Evolutionary conservation across 2,888 invertebrate species (phyloP).

Genomic region (Tachystola acroxantha): DNA sequence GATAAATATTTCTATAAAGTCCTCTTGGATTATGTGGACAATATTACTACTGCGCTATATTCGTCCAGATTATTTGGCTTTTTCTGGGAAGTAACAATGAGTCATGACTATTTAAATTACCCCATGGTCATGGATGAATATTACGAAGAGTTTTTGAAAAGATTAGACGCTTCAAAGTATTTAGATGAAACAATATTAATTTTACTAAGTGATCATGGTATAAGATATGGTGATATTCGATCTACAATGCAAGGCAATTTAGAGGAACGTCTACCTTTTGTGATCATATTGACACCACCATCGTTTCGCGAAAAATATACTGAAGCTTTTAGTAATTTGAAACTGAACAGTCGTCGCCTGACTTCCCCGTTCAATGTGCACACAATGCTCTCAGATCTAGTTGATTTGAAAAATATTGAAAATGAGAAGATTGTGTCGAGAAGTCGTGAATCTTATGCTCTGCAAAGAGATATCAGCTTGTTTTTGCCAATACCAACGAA

Average conservation of each 20-base stretch:
- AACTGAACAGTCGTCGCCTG: constrained; percentile 79
- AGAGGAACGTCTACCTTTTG: constrained; percentile 89
- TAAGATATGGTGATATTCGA: constrained; percentile 87
- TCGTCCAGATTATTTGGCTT: constrained; percentile 80
- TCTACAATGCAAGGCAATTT: constrained; percentile 87
- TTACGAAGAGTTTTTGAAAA: constrained; percentile 72
- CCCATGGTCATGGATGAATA: constrained; percentile 82
- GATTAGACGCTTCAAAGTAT: constrained; percentile 54
- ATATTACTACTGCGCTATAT: constrained; percentile 64
- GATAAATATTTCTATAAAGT: constrained; percentile 80
- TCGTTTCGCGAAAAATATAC: constrained; percentile 81
- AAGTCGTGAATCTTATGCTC: constrained; percentile 28
- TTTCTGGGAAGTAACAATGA: constrained; percentile 86
- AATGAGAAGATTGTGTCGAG: constrained; percentile 26
- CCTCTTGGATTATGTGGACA: constrained; percentile 81
- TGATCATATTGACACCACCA: constrained; percentile 82
- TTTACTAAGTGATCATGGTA: constrained; percentile 90
- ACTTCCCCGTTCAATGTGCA: constrained; percentile 86
- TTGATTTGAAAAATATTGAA: constrained; percentile 50
- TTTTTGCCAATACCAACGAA: constrained; percentile 81
- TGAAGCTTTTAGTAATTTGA: constrained; percentile 77
- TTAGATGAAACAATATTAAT: constrained; percentile 81
- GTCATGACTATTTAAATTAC: constrained; percentile 87
- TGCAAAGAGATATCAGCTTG: constrained; percentile 81
- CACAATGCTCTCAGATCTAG: constrained; percentile 83